Percentiles rank a stretch among this genome's conserved stretches.
Conservation (phyloP, 53 echinoderm and acorn worm genomes). For the Patiria pectinifera region DNA sequence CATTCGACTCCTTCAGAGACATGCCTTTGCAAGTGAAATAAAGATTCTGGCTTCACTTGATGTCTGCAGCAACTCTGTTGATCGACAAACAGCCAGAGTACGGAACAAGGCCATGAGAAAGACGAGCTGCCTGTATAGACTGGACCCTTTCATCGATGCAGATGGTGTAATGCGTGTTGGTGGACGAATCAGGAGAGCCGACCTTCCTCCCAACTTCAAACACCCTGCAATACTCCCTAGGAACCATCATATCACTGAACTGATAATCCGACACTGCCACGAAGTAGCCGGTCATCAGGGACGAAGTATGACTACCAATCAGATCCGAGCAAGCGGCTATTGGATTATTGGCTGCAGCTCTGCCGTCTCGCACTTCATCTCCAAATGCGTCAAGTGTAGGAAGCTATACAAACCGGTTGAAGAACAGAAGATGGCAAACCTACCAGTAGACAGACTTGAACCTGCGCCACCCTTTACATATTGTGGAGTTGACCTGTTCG, state of each 20-base stretch:
- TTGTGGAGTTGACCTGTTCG: constrained; percentile 9
- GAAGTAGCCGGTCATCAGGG: constrained; percentile 60
- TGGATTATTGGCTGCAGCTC: constrained; percentile 25
- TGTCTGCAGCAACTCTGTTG: constrained; percentile 8
- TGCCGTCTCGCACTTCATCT: constrained; percentile 32
- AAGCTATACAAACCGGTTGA: constrained; percentile 6
- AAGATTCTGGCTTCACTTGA: constrained; percentile 25
- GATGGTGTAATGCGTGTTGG: constrained; percentile 52
- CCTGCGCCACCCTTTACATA: not conserved
- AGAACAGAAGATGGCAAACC: constrained; percentile 38
- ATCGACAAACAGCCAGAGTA: constrained; percentile 19
- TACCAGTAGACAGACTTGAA: constrained; percentile 62
- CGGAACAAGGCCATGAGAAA: constrained; percentile 40
- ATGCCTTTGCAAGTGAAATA: constrained; percentile 42
- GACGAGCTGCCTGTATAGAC: constrained; percentile 26
- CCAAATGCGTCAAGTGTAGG: constrained; percentile 54
- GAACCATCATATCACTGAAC: constrained; percentile 41
- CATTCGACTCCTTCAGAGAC: constrained; percentile 33
- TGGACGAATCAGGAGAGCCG: constrained; percentile 37
- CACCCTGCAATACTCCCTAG: constrained; percentile 50
- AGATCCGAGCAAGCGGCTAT: constrained; percentile 38
- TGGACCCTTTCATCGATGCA: constrained; percentile 53
- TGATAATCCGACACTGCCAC: constrained; percentile 44
- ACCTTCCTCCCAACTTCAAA: constrained; percentile 35
- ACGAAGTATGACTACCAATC: constrained; percentile 62